phyloP scores from a whole-genome alignment of 2,797 vertebrate genomes.

The Jordanella pulchra region DNA sequence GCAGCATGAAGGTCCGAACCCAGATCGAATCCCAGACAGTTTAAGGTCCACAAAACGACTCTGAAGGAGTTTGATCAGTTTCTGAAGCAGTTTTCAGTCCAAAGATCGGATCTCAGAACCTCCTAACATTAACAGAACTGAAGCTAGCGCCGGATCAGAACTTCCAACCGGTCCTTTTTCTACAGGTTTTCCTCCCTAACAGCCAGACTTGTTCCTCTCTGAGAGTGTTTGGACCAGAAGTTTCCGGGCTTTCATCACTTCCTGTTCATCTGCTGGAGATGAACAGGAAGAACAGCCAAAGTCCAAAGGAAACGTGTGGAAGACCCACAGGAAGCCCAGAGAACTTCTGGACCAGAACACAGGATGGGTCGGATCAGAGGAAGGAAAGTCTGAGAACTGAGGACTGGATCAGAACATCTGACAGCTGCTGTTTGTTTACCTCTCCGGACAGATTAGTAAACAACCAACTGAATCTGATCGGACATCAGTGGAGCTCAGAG shows the following conservation, averaged over 20 bases:
- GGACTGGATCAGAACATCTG: background rate
- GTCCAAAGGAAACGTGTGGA: background rate
- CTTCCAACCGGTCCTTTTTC: background rate
- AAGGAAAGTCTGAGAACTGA: background rate
- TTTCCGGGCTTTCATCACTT: background rate
- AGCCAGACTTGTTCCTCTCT: background rate
- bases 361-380: background rate
- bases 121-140: background rate
- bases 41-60: background rate
- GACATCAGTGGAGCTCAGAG: background rate
- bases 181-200: background rate
- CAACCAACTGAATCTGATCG: background rate
- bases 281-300: background rate
- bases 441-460: no score
- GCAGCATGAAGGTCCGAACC: constrained; percentile 15
- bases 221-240: background rate
- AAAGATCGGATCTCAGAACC: background rate
- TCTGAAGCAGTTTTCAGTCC: background rate
- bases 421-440: background rate
- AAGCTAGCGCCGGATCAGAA: no score
- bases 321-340: background rate
- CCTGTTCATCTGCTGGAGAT: background rate
- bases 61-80: background rate
- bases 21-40: background rate
- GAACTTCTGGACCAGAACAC: background rate